Conservation (phyloP, 2,113 vertebrate genomes). For the Chascanopsetta lugubris region DNA sequence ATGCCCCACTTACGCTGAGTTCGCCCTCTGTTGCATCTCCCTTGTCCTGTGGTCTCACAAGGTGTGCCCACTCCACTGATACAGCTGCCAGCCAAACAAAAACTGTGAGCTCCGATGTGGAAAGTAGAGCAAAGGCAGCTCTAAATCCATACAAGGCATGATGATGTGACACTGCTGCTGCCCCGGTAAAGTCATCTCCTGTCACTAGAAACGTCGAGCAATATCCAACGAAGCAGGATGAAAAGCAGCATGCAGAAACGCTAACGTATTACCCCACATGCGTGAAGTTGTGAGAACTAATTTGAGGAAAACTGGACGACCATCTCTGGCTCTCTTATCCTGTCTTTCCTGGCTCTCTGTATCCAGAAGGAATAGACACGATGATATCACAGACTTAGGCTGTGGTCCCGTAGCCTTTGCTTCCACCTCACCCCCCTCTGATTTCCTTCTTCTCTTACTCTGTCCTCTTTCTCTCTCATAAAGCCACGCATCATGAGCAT, state of each 20-base stretch:
- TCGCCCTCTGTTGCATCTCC: constrained; percentile 82
- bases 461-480: constrained; percentile 57
- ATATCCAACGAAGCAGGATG: constrained; percentile 36
- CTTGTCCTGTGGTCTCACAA: constrained; percentile 66
- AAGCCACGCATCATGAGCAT: constrained; percentile 61
- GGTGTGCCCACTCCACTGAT: constrained; percentile 53
- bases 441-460: constrained; percentile 42
- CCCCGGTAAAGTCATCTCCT: constrained; percentile 49
- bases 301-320: constrained; percentile 16
- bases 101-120: constrained; percentile 41
- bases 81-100: constrained; percentile 36
- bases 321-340: constrained; percentile 15
- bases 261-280: constrained; percentile 16
- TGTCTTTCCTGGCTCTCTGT: too few species aligned
- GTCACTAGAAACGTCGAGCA: constrained; percentile 39
- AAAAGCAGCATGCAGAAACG: constrained; percentile 9
- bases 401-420: constrained; percentile 37
- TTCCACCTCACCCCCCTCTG: constrained; percentile 42
- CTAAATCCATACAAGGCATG: constrained; percentile 63
- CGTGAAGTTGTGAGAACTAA: constrained; percentile 26
- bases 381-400: constrained; percentile 35
- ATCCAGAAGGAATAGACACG: constrained; percentile 13
- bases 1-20: constrained; percentile 78
- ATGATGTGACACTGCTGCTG: constrained; percentile 44
- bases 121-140: constrained; percentile 55